phyloP scores from a whole-genome alignment of 2,113 vertebrate genomes.

The Aptenodytes patagonicus region DNA sequence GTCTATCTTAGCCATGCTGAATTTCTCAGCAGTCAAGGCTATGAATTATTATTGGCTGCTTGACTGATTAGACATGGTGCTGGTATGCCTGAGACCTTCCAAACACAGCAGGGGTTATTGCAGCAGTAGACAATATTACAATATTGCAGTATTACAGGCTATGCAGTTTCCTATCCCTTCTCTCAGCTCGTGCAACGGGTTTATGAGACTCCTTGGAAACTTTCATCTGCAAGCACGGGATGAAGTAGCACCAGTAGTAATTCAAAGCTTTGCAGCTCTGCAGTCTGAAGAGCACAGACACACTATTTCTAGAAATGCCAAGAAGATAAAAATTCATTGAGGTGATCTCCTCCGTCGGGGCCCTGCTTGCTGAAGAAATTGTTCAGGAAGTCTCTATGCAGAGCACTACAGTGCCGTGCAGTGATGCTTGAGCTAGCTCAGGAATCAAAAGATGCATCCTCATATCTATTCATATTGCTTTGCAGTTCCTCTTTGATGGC shows the following conservation, averaged over 20 bases:
- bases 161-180: not conserved
- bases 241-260: not conserved
- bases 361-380: not conserved
- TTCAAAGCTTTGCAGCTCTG: not conserved
- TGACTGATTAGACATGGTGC: constrained; percentile 3
- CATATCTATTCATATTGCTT: not conserved
- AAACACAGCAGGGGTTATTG: constrained; percentile 31
- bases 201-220: not conserved
- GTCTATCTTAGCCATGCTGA: not conserved
- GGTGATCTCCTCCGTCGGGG: not conserved
- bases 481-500: not conserved
- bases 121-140: not conserved
- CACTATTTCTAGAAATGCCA: not conserved
- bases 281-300: not conserved
- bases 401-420: not conserved
- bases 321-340: not conserved
- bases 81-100: constrained; percentile 21
- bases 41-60: not conserved
- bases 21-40: not conserved
- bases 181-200: not conserved
- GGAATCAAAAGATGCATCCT: not conserved
- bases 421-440: not conserved
- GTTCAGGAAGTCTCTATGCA: not conserved
- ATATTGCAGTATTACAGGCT: not conserved
- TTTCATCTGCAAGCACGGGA: not conserved